Percentiles rank a stretch among this genome's conserved stretches.
Conservation (phyloP, 1,140 invertebrate genomes). For the Phymastichus coffea region DNA sequence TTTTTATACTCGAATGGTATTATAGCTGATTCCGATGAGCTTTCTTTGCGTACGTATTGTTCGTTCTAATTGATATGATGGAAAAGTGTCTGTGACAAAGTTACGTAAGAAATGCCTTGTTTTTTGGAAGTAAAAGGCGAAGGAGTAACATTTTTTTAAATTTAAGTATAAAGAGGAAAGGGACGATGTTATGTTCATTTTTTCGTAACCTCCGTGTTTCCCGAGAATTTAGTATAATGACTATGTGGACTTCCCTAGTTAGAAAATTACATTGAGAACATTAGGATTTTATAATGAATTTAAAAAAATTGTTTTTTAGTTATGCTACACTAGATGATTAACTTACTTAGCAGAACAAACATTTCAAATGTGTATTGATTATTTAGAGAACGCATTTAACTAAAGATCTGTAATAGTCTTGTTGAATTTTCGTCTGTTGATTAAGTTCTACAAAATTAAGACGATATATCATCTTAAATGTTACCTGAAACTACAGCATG, state of each 20-base stretch:
- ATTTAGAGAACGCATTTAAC: too few species aligned
- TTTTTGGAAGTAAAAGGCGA: slow-evolving; percentile 5
- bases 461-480: not conserved
- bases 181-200: slow-evolving; percentile 17
- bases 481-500: not conserved
- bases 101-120: slow-evolving; percentile 7
- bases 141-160: slow-evolving; percentile 5
- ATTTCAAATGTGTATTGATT: not conserved
- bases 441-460: too few species aligned
- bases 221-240: slow-evolving; percentile 12
- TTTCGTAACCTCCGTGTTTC: slow-evolving; percentile 18
- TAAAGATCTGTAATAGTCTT: too few species aligned
- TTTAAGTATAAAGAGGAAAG: slow-evolving; percentile 11
- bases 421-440: not conserved
- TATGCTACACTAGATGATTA: not conserved
- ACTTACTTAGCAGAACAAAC: not conserved
- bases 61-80: slow-evolving; percentile 2
- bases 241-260: slow-evolving; percentile 21
- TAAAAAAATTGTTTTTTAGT: not conserved
- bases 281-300: not conserved
- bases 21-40: slow-evolving; percentile 23
- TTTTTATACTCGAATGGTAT: slow-evolving; percentile 25
- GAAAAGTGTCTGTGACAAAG: not conserved
- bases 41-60: slow-evolving; percentile 22
- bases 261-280: slow-evolving; percentile 24